Evolutionary conservation across 2,113 vertebrate genomes (phyloP), one percentile per base, ranked within the genome.

Genomic region (Rhombomys opimus): DNA sequence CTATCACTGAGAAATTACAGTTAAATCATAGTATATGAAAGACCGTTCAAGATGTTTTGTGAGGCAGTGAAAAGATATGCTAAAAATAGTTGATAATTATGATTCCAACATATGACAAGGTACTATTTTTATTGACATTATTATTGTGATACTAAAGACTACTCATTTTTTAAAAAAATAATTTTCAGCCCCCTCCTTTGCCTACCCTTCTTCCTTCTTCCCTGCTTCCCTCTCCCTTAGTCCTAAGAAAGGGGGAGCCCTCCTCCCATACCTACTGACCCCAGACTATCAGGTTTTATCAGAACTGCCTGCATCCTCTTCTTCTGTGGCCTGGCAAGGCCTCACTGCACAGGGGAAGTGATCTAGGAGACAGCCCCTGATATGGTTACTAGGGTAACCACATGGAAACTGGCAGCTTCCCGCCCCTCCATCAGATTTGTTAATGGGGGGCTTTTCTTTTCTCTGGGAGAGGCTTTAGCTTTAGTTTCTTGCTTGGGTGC

Each of bases 31-130:
- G 30, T 41, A 4, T 77, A 54, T 88, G 61, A 88, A 75, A 81
- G 6, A 2, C 72, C 92, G 87, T 61, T 6, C 57, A 50, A 73
- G 17, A 59, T 1, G 13, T 72, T 72, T 94, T 67, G 63, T 78
- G 68, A 81, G 38, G 13, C 27, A 67, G 63, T 25, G 22, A 63
- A 91, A 87, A 7, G 1, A 41, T n/a, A 0, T 61, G 7, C 15
- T 12, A 87, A 95, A 76, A 89, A 32, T 35, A 86, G 7, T 94
- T 89, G 67, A 72, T n/a, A 85, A 65, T 67, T 82, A 41, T 41
- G 50, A 7, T 9, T 32, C 54, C 52, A 80, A 27, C 61, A 52
- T 61, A 25, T 90, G 30, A 50, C 9, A 63, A 2, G 3, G 67
- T 30, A 4, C 38, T 89, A 32, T 23, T 54, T 61, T 30, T 81